Conservation (phyloP, 2,113 vertebrate genomes). For the Pteronura brasiliensis region DNA sequence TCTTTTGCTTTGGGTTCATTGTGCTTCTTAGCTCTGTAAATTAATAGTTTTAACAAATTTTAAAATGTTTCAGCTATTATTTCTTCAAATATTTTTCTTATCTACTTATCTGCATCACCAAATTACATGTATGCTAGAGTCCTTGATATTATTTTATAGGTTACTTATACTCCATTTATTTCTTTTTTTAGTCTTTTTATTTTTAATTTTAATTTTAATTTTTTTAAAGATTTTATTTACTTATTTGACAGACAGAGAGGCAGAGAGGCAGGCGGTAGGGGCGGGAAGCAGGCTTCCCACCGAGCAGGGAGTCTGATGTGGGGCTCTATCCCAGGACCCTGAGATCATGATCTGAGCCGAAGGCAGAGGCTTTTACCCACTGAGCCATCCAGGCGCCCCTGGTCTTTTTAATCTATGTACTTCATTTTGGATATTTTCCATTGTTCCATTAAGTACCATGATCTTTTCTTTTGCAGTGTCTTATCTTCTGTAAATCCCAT, state of each 20-base stretch:
- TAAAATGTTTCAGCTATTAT: neutral
- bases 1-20: neutral
- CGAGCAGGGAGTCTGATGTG: too few species aligned
- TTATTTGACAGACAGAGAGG: too few species aligned
- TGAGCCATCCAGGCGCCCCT: too few species aligned
- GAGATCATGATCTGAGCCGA: too few species aligned
- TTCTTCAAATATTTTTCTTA: neutral
- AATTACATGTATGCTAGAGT: neutral
- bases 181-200: neutral
- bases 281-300: too few species aligned
- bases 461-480: neutral
- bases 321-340: too few species aligned
- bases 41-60: conserved; percentile 3
- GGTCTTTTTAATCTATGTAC: neutral
- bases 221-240: too few species aligned
- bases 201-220: neutral
- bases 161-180: neutral
- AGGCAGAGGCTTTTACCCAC: too few species aligned
- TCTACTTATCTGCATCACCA: neutral
- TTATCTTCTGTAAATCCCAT: neutral
- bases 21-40: neutral
- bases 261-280: too few species aligned
- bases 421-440: neutral
- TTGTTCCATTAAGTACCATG: neutral
- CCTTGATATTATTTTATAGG: neutral